Conservation (phyloP, 2,113 vertebrate genomes). For the Phyllostomus discolor region DNA sequence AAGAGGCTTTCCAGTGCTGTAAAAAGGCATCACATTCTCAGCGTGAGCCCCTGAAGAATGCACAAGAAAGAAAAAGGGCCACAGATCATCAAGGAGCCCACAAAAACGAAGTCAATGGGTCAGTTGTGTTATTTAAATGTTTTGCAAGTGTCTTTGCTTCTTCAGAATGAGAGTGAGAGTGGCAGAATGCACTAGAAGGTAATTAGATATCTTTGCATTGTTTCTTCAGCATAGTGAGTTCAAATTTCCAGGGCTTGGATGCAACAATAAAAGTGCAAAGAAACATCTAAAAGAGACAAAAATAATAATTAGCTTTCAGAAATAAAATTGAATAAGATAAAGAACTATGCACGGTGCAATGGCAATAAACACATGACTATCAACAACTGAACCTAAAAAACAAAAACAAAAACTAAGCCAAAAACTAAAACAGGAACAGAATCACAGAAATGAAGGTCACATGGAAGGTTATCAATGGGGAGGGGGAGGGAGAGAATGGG, state of each 20-base stretch:
- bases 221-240: constrained; percentile 52
- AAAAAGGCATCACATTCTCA: background rate
- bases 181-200: background rate
- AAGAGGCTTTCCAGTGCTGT: background rate
- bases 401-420: too few species aligned
- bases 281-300: constrained; percentile 43
- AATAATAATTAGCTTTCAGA: background rate
- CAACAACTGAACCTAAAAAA: too few species aligned
- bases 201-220: constrained; percentile 26
- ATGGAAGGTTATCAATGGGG: too few species aligned
- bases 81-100: background rate
- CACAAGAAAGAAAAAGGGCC: background rate
- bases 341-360: too few species aligned
- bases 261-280: constrained; percentile 62
- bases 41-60: background rate
- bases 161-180: background rate
- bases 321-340: background rate
- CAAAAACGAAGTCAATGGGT: background rate
- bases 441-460: too few species aligned
- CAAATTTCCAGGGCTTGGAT: constrained; percentile 68
- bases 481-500: too few species aligned
- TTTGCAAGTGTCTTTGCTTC: background rate
- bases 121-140: background rate
- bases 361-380: too few species aligned
- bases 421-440: too few species aligned